Conservation (phyloP, 2,888 invertebrate genomes). For the Tetanocera ferruginea region DNA sequence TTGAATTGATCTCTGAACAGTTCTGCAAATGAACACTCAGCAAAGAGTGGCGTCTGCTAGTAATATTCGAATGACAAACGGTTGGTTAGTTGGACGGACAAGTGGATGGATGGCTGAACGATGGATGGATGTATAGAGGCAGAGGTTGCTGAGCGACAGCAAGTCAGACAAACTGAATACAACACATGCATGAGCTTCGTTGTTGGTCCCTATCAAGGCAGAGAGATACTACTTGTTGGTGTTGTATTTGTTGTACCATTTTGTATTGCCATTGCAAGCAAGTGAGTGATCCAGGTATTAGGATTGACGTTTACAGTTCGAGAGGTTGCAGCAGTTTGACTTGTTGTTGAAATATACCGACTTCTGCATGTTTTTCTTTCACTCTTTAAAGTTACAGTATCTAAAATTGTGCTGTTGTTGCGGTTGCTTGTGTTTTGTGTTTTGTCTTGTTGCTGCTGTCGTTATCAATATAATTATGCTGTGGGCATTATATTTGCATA, state of each 20-base stretch:
- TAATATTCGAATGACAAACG: slow-evolving; percentile 21
- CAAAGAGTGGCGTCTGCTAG: not conserved
- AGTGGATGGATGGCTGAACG: not conserved
- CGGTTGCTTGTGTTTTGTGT: no score
- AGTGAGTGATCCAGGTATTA: not conserved
- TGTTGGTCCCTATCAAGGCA: slow-evolving; percentile 3
- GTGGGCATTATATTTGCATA: no score
- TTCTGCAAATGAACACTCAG: not conserved
- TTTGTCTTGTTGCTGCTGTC: no score
- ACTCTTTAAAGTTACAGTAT: no score
- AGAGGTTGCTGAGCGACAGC: not conserved
- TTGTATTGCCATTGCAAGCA: not conserved
- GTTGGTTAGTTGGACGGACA: not conserved
- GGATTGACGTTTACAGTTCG: slow-evolving; percentile 33
- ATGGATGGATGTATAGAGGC: not conserved
- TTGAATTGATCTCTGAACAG: slow-evolving; percentile 38
- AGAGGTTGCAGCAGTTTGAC: slow-evolving; percentile 41
- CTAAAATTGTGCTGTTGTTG: no score
- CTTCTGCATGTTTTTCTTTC: slow-evolving; percentile 35
- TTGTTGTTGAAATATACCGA: slow-evolving; percentile 45
- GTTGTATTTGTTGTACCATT: not conserved
- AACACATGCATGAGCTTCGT: slow-evolving; percentile 7
- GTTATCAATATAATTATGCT: no score
- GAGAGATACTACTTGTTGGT: not conserved
- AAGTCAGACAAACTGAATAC: not conserved